Evolutionary conservation across 2,797 vertebrate species (phyloP).

Genomic region (Vespertilio murinus): DNA sequence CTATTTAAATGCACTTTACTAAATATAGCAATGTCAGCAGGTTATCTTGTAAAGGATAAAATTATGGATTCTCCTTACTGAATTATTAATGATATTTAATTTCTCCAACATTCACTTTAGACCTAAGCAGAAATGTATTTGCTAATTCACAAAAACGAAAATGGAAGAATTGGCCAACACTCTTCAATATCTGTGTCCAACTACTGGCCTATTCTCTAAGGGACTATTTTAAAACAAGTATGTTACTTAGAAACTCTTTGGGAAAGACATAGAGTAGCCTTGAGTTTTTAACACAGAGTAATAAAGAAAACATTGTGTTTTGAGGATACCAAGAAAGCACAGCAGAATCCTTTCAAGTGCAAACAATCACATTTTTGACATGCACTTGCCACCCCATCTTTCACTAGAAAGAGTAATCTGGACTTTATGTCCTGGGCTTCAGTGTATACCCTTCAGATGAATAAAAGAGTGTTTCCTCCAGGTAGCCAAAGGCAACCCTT

Average conservation of each 20-base stretch:
- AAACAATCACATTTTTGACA: not conserved
- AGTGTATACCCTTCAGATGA: not conserved
- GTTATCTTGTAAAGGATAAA: constrained; percentile 47
- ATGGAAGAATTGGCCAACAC: not conserved
- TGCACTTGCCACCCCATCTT: not conserved
- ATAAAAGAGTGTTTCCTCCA: not conserved
- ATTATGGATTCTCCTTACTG: constrained; percentile 37
- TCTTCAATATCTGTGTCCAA: not conserved
- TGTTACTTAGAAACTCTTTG: not conserved
- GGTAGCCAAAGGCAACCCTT: not conserved
- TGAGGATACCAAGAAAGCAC: not conserved
- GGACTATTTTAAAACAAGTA: not conserved
- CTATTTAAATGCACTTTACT: constrained; percentile 49
- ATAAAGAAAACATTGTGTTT: not conserved
- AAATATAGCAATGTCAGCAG: constrained; percentile 23
- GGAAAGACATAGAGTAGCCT: not conserved
- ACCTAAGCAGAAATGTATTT: constrained; percentile 42
- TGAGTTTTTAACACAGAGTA: not conserved
- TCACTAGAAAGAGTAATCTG: not conserved
- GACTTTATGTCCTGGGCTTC: not conserved
- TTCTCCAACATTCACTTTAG: constrained; percentile 46
- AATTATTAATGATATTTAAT: constrained; percentile 68
- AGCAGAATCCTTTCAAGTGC: not conserved
- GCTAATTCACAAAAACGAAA: constrained; percentile 39
- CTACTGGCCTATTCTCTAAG: not conserved